Conservation (phyloP, 2,113 vertebrate species). For the Gavialis gangeticus region DNA sequence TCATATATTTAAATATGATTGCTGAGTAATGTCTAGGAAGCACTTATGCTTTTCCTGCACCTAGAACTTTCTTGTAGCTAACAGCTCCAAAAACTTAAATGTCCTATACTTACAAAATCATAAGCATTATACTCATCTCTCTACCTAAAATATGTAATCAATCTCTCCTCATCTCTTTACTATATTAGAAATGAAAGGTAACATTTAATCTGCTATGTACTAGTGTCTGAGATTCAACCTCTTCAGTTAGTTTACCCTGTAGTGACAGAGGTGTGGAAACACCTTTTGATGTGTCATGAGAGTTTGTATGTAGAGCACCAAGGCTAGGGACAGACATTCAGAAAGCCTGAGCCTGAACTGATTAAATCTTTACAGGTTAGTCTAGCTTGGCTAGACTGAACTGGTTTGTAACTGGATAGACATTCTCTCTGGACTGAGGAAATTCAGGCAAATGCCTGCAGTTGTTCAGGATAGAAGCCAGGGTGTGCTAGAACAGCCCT, state of each 20-base stretch:
- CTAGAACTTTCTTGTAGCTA: background rate
- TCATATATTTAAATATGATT: constrained; percentile 5
- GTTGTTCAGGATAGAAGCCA: too few species aligned
- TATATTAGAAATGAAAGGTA: constrained; percentile 19
- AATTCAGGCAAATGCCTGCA: too few species aligned
- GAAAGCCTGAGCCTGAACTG: too few species aligned
- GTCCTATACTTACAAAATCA: background rate
- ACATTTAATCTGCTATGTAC: background rate
- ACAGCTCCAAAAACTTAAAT: background rate
- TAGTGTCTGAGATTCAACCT: background rate
- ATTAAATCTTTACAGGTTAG: too few species aligned
- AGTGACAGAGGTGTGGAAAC: background rate
- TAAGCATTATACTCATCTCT: background rate
- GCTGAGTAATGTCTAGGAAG: constrained; percentile 31
- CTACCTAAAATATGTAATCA: background rate
- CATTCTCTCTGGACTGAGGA: too few species aligned
- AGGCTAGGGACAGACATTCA: background rate
- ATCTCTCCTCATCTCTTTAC: background rate
- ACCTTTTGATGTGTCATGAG: background rate
- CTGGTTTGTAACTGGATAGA: too few species aligned
- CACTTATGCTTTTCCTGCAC: background rate
- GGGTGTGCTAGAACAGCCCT: too few species aligned
- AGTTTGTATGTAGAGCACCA: background rate
- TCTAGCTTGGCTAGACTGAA: too few species aligned
- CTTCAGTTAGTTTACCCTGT: background rate